Percentiles rank a stretch among this genome's conserved stretches.
These are phyloP conservation scores for Macrocentrus cingulum DNA, from an alignment of 1,140 invertebrate genomes.

Conservation along the genomic window DNA sequence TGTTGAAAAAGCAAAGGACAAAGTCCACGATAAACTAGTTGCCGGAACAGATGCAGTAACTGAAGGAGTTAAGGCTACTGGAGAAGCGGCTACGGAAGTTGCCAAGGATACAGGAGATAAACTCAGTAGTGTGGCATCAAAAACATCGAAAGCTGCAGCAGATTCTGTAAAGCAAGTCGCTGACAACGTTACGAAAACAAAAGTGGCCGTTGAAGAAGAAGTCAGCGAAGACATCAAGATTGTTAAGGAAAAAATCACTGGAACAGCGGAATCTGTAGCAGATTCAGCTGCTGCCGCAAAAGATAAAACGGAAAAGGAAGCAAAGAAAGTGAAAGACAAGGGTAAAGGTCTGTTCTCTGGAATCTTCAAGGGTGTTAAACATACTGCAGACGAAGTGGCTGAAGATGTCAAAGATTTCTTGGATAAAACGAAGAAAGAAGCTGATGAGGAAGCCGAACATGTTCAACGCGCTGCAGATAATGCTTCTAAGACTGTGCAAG, in stretches of 20 bases:
- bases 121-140: background rate
- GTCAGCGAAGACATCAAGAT: slow-evolving; percentile 21
- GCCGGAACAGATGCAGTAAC: slow-evolving; percentile 9
- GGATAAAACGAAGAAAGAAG: slow-evolving; percentile 40
- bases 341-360: slow-evolving; percentile 33
- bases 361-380: slow-evolving; percentile 35
- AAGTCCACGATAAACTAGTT: background rate
- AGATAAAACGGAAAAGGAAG: slow-evolving; percentile 22
- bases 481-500: slow-evolving; percentile 26
- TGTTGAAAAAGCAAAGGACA: slow-evolving; percentile 16
- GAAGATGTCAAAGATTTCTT: slow-evolving; percentile 46
- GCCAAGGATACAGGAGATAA: background rate
- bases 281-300: slow-evolving; percentile 15
- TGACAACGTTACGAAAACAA: slow-evolving; percentile 9
- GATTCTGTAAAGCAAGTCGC: slow-evolving; percentile 9
- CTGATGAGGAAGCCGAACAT: slow-evolving; percentile 32
- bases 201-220: slow-evolving; percentile 12
- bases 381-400: slow-evolving; percentile 26
- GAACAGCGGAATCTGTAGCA: slow-evolving; percentile 1
- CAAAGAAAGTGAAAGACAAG: slow-evolving; percentile 36
- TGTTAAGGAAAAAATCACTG: slow-evolving; percentile 18
- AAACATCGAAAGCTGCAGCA: slow-evolving; percentile 11
- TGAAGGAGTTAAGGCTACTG: slow-evolving; percentile 9
- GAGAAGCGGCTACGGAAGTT: slow-evolving; percentile 21
- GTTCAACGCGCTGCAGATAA: slow-evolving; percentile 26